Percentiles rank a stretch among this genome's conserved stretches.
Evolutionary conservation across 2,888 invertebrate genomes (phyloP).

Genomic region (Tipula helvola): DNA sequence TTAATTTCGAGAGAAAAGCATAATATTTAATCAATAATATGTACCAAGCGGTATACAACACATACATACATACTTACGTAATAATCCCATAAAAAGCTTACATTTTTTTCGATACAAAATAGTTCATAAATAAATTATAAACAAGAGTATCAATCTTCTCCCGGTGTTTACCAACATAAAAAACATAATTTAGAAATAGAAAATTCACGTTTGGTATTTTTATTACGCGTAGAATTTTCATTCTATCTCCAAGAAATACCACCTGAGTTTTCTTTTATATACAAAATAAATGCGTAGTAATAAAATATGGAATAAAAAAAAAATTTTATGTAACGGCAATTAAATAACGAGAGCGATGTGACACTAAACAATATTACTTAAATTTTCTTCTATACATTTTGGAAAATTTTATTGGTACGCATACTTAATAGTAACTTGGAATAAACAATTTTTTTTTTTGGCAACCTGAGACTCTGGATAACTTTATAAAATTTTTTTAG

Average conservation of each 20-base stretch:
- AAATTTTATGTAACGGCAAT: neutral
- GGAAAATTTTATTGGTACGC: neutral
- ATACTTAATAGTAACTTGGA: neutral
- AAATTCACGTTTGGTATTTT: neutral
- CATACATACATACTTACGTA: neutral
- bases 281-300: neutral
- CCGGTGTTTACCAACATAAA: neutral
- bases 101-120: neutral
- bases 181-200: neutral
- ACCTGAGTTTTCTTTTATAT: neutral
- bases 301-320: neutral
- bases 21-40: neutral
- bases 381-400: neutral
- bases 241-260: neutral
- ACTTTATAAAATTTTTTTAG: neutral
- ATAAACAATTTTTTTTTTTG: neutral
- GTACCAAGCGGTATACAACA: neutral
- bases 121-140: neutral
- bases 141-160: neutral
- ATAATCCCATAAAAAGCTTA: neutral
- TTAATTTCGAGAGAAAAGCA: no score
- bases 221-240: neutral
- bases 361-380: neutral
- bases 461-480: neutral
- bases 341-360: neutral